phyloP scores from a whole-genome alignment of 2,797 vertebrate genomes.

The Cynopterus sphinx region DNA sequence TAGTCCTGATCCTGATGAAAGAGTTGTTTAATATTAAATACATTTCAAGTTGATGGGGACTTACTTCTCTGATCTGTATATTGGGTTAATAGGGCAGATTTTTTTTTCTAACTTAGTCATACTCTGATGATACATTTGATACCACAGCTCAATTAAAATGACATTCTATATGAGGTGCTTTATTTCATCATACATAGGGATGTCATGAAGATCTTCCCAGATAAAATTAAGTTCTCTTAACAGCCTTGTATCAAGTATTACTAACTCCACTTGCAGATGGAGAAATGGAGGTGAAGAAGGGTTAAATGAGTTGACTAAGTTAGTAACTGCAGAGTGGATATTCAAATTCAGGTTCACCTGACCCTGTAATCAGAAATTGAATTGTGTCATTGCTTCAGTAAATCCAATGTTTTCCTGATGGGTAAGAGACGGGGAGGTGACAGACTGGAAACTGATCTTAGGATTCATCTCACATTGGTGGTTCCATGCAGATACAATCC shows the following conservation, averaged over 20 bases:
- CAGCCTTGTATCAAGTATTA: accelerated
- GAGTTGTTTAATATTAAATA: neutral
- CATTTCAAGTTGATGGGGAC: neutral
- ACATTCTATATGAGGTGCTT: neutral
- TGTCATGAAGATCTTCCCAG: neutral
- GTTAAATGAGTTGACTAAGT: neutral
- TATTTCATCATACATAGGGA: neutral
- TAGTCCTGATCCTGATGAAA: neutral
- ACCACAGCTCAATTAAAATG: neutral
- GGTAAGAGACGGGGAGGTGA: neutral
- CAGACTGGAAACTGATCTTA: neutral
- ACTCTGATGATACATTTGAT: neutral
- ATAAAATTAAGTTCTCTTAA: neutral
- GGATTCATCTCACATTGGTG: neutral
- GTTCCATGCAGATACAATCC: neutral
- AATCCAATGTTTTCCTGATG: neutral
- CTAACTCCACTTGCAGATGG: neutral
- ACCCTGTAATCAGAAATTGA: neutral
- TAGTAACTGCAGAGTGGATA: neutral
- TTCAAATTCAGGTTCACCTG: neutral
- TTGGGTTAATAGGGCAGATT: neutral
- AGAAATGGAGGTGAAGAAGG: neutral
- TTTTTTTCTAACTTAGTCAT: neutral
- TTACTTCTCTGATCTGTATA: neutral
- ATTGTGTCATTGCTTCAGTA: neutral